These are phyloP conservation scores for Ovibos moschatus DNA, from an alignment of 2,113 vertebrate species.

Conservation along the genomic window DNA sequence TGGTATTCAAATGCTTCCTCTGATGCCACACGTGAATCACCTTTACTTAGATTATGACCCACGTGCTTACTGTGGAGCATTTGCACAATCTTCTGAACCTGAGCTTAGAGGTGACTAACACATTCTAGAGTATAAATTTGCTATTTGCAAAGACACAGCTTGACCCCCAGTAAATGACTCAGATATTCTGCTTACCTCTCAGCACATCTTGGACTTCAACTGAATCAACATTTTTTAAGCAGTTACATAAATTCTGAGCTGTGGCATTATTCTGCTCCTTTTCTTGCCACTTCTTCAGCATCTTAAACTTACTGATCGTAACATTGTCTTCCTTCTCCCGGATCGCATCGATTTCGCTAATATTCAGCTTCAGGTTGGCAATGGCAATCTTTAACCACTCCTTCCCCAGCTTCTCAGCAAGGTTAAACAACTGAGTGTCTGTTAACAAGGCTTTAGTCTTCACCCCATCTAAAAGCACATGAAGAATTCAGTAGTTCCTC, in stretches of 20 bases:
- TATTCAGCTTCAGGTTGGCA: slow-evolving; percentile 78
- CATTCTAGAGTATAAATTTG: not conserved
- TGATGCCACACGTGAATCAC: not conserved
- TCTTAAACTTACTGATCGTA: slow-evolving; percentile 82
- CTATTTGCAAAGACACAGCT: not conserved
- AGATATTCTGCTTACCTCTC: slow-evolving; percentile 68
- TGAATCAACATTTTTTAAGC: slow-evolving; percentile 72
- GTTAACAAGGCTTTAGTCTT: slow-evolving; percentile 67
- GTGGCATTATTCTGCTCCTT: slow-evolving; percentile 73
- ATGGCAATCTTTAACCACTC: slow-evolving; percentile 86
- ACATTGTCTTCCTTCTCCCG: slow-evolving; percentile 74
- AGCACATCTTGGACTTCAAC: slow-evolving; percentile 79
- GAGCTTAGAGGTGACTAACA: not conserved
- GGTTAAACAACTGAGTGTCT: slow-evolving; percentile 81
- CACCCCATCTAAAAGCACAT: slow-evolving; percentile 72
- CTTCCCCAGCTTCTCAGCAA: slow-evolving; percentile 82
- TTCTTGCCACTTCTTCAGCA: slow-evolving; percentile 83
- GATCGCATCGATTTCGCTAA: slow-evolving; percentile 81
- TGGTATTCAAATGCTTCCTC: not conserved
- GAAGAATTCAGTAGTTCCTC: not conserved
- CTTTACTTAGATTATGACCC: not conserved
- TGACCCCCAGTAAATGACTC: not conserved
- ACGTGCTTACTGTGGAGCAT: not conserved
- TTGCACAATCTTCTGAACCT: not conserved
- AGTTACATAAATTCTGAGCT: slow-evolving; percentile 58